Percentiles rank a stretch among this genome's conserved stretches.
Conservation (phyloP, 2,797 vertebrate species). For the Anisognathus igniventris region DNA sequence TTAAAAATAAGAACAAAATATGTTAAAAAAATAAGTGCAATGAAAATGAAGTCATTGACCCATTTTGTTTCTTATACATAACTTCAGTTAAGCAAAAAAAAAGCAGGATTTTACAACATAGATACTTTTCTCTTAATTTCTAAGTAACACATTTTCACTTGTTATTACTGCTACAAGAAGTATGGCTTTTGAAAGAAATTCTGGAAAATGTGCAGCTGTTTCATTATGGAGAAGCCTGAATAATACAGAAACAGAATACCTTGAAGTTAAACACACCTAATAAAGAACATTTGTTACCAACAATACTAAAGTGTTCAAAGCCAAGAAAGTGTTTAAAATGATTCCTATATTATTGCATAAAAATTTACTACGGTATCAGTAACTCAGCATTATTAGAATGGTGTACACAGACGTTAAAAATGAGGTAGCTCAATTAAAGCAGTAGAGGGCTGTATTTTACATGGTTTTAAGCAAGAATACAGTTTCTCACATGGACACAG, state of each 20-base stretch:
- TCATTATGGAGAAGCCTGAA: not conserved
- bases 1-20: not conserved
- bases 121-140: not conserved
- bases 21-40: not conserved
- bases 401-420: not conserved
- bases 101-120: not conserved
- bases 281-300: not conserved
- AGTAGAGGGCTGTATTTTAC: not conserved
- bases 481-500: not conserved
- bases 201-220: not conserved
- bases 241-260: not conserved
- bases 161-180: not conserved
- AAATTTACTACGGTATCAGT: not conserved
- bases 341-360: not conserved
- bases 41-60: not conserved
- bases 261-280: not conserved
- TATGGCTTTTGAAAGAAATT: not conserved
- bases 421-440: not conserved
- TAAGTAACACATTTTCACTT: not conserved
- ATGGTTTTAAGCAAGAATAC: not conserved
- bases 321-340: not conserved
- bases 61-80: not conserved
- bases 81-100: not conserved
- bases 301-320: not conserved
- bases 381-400: not conserved